Conservation (phyloP, 2,888 invertebrate species). For the Anodontia alba region DNA sequence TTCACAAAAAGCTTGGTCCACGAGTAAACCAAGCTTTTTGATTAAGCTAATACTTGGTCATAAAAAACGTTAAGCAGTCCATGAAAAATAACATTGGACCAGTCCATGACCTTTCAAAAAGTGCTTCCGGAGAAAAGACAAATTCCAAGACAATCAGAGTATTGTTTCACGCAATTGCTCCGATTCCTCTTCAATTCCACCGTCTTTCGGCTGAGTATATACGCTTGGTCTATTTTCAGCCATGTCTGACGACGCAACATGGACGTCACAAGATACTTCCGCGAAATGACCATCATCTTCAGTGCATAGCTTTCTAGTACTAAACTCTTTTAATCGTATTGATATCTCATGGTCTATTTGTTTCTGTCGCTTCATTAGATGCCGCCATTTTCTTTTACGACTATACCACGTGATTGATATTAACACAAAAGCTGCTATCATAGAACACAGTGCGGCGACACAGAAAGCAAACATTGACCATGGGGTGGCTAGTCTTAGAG, state of each 20-base stretch:
- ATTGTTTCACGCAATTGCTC: too few relatives aligned
- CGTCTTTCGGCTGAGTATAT: too few relatives aligned
- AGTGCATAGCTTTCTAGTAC: background rate
- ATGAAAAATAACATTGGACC: too few relatives aligned
- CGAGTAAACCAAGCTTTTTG: too few relatives aligned
- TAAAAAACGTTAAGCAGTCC: too few relatives aligned
- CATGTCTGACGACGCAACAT: background rate
- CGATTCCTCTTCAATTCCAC: too few relatives aligned
- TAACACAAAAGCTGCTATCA: background rate
- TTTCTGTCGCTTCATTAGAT: background rate
- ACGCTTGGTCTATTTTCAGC: background rate
- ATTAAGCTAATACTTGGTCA: too few relatives aligned
- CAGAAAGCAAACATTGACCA: background rate
- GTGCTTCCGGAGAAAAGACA: too few relatives aligned
- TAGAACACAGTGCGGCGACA: background rate
- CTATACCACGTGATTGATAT: constrained; percentile 10
- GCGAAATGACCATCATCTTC: background rate
- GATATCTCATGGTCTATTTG: background rate
- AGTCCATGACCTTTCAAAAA: too few relatives aligned
- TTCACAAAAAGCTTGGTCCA: too few relatives aligned
- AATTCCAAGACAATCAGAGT: too few relatives aligned
- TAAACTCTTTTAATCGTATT: background rate
- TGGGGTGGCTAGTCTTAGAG: background rate
- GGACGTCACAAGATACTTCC: background rate
- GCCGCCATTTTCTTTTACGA: constrained; percentile 5